Base-by-base conservation (phyloP, 2,797 vertebrate genomes). In the Scleropages formosus region DNA sequence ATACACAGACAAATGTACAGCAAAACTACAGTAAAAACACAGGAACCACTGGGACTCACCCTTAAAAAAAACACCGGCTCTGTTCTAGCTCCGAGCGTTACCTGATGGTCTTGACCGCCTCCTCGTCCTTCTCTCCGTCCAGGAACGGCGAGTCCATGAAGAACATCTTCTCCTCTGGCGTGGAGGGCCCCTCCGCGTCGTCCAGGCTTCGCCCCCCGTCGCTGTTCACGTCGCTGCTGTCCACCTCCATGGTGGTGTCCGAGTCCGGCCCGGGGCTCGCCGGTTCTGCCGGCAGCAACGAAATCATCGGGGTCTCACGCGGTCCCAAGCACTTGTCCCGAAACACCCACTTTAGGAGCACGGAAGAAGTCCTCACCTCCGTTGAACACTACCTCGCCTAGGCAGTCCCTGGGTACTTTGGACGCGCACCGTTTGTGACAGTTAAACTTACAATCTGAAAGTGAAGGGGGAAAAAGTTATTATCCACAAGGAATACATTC, bases 381-480 rank as follows among this genome's bases (percentile, higher is more conserved):
- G 81, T 98, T 97, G 86, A 98, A 98, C 83, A 94, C 86, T 71
- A 98, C 96, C 83, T 98, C 96, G 80, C 97, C 97, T 78, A 98
- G 93, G 88, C 97, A 98, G 86, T 98, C 96, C 90, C 92, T 95
- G 15, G 97, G 96, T 89, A 98, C 96, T 95, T 98, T 98, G 75
- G 96, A 93, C 68, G 97, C 96, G 83, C 96, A 98, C 73, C 97
- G 93, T 83, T 98, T 98, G 88, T 98, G 96, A 82, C 97, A 98
- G 82, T 98, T 98, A 85, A 98, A 98, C 88, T 94, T 95, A 89
- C 97, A 98, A 85, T 98, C 97, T 98, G 84, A 75, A 85, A 85
- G 0, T 63, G 22, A 75, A 75, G 49, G 26, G 26, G 18, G 18
- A 20, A 56, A 58, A 71, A 13, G 31, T 39, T 39, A 39, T 39